phyloP scores from a whole-genome alignment of 2,797 vertebrate species.

The Urosaurus nigricauda region DNA sequence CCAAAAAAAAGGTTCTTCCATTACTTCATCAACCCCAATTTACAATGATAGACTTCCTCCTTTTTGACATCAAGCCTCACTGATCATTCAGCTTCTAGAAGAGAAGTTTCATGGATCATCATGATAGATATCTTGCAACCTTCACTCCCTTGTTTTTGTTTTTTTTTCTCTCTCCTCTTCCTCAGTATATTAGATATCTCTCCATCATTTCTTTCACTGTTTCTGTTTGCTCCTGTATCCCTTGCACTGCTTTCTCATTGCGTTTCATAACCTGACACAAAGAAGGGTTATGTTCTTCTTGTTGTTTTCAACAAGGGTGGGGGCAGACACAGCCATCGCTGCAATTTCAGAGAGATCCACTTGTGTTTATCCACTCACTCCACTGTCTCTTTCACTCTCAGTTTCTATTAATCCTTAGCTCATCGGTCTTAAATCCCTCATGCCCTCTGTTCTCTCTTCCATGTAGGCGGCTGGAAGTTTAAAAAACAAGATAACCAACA shows the following conservation, averaged over 20 bases:
- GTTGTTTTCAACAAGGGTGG: not conserved
- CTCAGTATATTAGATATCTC: too few relatives aligned
- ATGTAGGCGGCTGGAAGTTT: not conserved
- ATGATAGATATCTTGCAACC: not conserved
- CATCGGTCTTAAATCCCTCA: constrained; percentile 11
- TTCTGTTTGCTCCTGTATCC: not conserved
- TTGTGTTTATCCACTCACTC: constrained; percentile 12
- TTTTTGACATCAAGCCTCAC: not conserved
- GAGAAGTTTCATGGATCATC: constrained; percentile 4
- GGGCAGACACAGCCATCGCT: not conserved
- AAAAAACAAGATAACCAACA: not conserved
- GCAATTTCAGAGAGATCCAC: constrained; percentile 14
- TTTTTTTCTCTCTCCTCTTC: not conserved
- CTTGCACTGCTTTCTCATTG: constrained; percentile 8
- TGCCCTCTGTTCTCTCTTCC: not conserved
- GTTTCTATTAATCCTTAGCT: constrained; percentile 42
- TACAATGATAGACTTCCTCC: constrained; percentile 18
- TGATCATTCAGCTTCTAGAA: not conserved
- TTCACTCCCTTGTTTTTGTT: not conserved
- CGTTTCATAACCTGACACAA: constrained; percentile 44
- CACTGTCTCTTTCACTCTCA: not conserved
- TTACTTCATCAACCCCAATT: not conserved
- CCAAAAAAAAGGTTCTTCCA: not conserved
- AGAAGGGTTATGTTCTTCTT: not conserved
- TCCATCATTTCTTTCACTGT: not conserved